Evolutionary conservation across 2,797 vertebrate genomes (phyloP), one percentile per base, ranked within the genome.

Genomic region (Poliocrania exsul): DNA sequence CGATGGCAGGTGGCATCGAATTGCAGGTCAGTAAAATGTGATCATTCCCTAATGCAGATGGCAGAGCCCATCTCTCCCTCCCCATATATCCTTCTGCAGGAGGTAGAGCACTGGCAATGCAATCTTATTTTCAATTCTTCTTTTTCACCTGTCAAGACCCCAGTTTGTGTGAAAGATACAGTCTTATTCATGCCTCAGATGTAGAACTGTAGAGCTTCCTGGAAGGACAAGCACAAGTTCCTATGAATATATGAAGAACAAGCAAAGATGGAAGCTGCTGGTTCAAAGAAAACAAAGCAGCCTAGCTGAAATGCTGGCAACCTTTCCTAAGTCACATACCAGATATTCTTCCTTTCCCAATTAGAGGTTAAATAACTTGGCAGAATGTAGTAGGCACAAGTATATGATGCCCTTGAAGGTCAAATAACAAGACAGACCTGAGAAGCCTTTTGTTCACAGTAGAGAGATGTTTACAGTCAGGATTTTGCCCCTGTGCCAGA

Each of bases 1-100:
- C 24, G 98, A 98, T 50, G 99, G 99, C 60, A 98, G 89, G 80
- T 99, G 99, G 99, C 99, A 99, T 97, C 98, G 98, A 95, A 98
- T 99, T 81, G 98, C 98, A 97, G 99, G 99, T 99, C 61, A 98
- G 97, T 86, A 90, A 86, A 67, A 42, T 6, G 37, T 4, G 15
- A 65, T 79, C 24, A 40, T 38, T 11, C 15, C 33, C 26, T 71
- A 69, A 49, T 31, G 35, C 72, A 74, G 21, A 33, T 33, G 14
- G 56, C 7, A 69, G 19, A 73, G 18, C 9, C 51, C 25, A 28
- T 21, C 49, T 46, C 17, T 40, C n/a, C 29, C 24, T 88, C 11
- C 25, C 4, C 26, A 69, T 20, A 54, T 51, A 81, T 7, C 26
- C 35, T 53, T 57, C 40, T 56, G 37, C 58, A 49, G 7, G 14